Percentiles rank a stretch among this genome's conserved stretches.
Evolutionary conservation across 37 sponge, comb jelly and placozoan genomes (phyloP).

Genomic region (Ianthella basta): DNA sequence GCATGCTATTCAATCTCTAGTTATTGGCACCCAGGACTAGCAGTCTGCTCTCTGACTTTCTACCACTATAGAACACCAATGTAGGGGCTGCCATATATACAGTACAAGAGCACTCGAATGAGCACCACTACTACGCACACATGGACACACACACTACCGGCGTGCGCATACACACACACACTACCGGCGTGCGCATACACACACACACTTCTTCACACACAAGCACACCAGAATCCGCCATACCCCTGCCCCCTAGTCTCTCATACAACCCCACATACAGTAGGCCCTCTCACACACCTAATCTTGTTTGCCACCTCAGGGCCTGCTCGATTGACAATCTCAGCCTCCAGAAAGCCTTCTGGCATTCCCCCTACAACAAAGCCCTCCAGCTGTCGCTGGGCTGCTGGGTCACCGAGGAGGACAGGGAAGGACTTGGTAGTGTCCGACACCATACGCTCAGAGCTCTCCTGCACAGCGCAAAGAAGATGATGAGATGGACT

Average conservation of each 20-base stretch:
- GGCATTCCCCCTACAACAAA: slow-evolving; percentile 26
- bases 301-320: slow-evolving; percentile 67
- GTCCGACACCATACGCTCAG: slow-evolving; percentile 69
- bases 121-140: too few species aligned
- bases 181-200: slow-evolving; percentile 30
- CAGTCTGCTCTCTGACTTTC: too few species aligned
- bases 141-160: slow-evolving; percentile 40
- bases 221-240: too few species aligned
- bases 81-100: too few species aligned
- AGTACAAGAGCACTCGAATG: too few species aligned
- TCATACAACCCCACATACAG: neutral
- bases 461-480: slow-evolving; percentile 46
- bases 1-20: too few species aligned
- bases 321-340: slow-evolving; percentile 49
- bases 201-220: slow-evolving; percentile 28
- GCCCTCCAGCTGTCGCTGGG: slow-evolving; percentile 13
- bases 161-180: slow-evolving; percentile 44
- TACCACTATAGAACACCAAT: too few species aligned
- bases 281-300: slow-evolving; percentile 17
- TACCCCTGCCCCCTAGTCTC: neutral
- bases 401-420: slow-evolving; percentile 32
- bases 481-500: too few species aligned
- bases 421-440: slow-evolving; percentile 50
- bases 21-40: too few species aligned
- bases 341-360: slow-evolving; percentile 43